Evolutionary conservation across 2,113 vertebrate genomes (phyloP).

Genomic region (Helogale parvula): DNA sequence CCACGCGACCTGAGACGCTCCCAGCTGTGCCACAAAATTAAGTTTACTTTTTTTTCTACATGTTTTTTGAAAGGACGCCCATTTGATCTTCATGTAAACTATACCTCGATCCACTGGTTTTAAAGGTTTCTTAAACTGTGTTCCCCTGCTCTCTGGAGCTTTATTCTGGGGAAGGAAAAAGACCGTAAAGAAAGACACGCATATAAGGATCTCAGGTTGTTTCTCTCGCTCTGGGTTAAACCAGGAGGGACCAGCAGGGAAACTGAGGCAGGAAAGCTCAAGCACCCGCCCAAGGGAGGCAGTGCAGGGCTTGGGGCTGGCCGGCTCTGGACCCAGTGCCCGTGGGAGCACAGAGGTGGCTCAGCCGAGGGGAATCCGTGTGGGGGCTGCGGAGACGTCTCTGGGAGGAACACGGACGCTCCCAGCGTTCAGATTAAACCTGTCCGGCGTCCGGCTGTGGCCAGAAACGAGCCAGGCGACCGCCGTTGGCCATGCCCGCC

Average conservation of each 20-base stretch:
- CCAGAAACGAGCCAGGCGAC: not conserved
- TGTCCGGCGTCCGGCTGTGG: not conserved
- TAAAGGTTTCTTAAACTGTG: not conserved
- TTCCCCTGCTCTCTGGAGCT: too few species aligned
- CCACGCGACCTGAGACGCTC: rapidly evolving
- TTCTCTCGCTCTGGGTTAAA: not conserved
- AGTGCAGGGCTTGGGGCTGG: rapidly evolving
- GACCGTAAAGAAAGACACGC: rapidly evolving
- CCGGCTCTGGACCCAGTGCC: rapidly evolving
- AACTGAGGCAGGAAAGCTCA: not conserved
- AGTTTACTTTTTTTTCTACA: not conserved
- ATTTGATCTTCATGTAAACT: not conserved
- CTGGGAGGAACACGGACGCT: not conserved
- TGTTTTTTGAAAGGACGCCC: not conserved
- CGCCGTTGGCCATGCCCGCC: rapidly evolving
- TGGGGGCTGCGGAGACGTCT: not conserved
- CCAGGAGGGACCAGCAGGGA: not conserved
- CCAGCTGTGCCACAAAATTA: not conserved
- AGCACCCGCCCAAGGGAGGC: rapidly evolving
- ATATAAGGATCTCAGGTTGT: rapidly evolving
- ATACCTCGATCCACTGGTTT: not conserved
- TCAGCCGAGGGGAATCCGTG: rapidly evolving
- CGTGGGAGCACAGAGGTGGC: rapidly evolving
- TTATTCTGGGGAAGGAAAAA: not conserved
- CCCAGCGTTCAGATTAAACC: not conserved